phyloP scores from a whole-genome alignment of 2,113 vertebrate species.

The Himantopus leucocephalus region DNA sequence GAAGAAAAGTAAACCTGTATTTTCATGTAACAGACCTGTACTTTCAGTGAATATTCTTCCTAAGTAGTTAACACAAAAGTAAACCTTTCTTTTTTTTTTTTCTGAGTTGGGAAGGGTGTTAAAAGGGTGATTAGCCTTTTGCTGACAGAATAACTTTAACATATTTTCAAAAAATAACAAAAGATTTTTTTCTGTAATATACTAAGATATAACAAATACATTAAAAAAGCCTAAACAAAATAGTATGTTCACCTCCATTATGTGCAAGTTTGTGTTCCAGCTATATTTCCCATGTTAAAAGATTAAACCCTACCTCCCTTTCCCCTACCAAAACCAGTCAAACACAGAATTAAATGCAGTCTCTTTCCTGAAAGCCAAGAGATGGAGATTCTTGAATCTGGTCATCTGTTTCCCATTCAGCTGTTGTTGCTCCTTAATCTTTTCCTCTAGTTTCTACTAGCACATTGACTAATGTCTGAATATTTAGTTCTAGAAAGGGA shows the following conservation, averaged over 20 bases:
- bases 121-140: not conserved
- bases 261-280: not conserved
- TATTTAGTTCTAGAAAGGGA: conserved; percentile 38
- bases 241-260: not conserved
- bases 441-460: conserved; percentile 41
- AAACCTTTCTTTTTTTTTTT: not conserved
- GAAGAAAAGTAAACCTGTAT: not conserved
- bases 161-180: not conserved
- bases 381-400: not conserved
- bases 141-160: not conserved
- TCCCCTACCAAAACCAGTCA: not conserved
- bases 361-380: not conserved
- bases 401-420: not conserved
- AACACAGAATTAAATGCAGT: not conserved
- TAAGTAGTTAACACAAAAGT: not conserved
- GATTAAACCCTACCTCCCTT: not conserved
- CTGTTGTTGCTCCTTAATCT: conserved; percentile 5
- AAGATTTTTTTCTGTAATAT: not conserved
- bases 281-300: not conserved
- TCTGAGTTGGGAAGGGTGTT: not conserved
- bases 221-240: conserved; percentile 39
- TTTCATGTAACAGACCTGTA: not conserved
- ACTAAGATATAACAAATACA: conserved; percentile 32
- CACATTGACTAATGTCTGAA: conserved; percentile 30
- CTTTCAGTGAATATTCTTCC: not conserved